Evolutionary conservation across 2,888 invertebrate species (phyloP).

Genomic region (Allophyes oxyacanthae): DNA sequence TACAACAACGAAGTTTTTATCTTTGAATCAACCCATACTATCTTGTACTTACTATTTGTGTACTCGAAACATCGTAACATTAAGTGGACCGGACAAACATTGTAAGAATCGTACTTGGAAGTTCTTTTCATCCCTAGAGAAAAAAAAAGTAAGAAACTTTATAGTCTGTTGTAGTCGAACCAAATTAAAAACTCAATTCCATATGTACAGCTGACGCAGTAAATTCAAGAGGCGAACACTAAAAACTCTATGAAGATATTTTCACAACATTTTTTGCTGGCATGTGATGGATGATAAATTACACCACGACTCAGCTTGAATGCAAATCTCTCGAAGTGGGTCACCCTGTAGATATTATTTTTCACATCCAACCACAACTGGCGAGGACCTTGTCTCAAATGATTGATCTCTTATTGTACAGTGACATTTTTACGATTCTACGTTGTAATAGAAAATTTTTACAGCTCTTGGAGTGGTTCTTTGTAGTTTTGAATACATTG

Average conservation of each 20-base stretch:
- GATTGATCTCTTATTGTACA: constrained; percentile 85
- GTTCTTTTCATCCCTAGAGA: constrained; percentile 4
- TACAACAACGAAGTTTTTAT: constrained; percentile 3
- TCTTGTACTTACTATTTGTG: constrained; percentile 8
- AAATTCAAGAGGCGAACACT: constrained; percentile 29
- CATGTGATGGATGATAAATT: constrained; percentile 85
- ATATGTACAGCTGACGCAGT: constrained; percentile 16
- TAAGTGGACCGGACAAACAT: constrained; percentile 15
- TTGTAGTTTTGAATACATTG: constrained; percentile 73
- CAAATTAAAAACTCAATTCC: constrained; percentile 19
- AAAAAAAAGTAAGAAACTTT: background rate
- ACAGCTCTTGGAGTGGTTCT: constrained; percentile 70
- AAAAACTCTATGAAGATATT: constrained; percentile 61
- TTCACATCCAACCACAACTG: constrained; percentile 79
- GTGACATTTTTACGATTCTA: constrained; percentile 81
- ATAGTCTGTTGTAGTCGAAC: background rate
- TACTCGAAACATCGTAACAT: background rate
- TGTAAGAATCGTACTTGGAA: constrained; percentile 1
- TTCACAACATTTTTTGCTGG: constrained; percentile 74
- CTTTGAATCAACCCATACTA: background rate
- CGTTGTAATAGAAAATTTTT: constrained; percentile 78
- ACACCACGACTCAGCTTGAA: constrained; percentile 75
- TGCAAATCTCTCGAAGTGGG: constrained; percentile 87
- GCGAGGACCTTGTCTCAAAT: constrained; percentile 76
- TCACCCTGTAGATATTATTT: constrained; percentile 82